Evolutionary conservation across 2,888 invertebrate genomes (phyloP).

Genomic region (Eurytoma californica): DNA sequence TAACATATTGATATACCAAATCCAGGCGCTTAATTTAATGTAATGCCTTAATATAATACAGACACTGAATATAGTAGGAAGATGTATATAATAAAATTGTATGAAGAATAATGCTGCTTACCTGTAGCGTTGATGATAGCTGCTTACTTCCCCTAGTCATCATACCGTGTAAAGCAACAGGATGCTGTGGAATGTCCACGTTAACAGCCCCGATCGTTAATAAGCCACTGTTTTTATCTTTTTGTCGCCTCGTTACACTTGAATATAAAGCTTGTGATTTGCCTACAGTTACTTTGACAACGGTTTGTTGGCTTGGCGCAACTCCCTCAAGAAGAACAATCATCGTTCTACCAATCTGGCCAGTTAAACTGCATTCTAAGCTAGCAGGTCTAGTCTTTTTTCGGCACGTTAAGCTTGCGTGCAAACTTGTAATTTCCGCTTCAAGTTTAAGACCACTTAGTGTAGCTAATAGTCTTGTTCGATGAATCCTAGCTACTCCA

Average conservation of each 20-base stretch:
- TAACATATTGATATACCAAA: background rate
- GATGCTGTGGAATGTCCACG: constrained; percentile 98
- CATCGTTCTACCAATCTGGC: constrained; percentile 93
- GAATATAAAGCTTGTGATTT: constrained; percentile 95
- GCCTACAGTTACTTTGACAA: constrained; percentile 93
- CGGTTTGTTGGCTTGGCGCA: constrained; percentile 93
- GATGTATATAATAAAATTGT: constrained; percentile 9
- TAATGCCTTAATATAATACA: background rate
- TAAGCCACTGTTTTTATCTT: constrained; percentile 88
- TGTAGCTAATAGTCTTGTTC: constrained; percentile 90
- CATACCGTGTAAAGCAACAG: constrained; percentile 98
- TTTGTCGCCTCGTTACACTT: constrained; percentile 84
- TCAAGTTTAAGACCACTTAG: constrained; percentile 95
- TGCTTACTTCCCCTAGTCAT: constrained; percentile 96
- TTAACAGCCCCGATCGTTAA: constrained; percentile 92
- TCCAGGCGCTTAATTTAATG: background rate
- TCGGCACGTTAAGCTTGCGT: constrained; percentile 93
- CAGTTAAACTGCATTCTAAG: constrained; percentile 88
- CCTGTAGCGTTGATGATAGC: constrained; percentile 93
- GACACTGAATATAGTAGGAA: background rate
- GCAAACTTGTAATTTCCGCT: constrained; percentile 93
- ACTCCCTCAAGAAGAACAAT: constrained; percentile 93
- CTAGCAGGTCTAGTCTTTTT: constrained; percentile 85
- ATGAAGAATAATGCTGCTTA: constrained; percentile 62
- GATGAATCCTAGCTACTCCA: constrained; percentile 90